Evolutionary conservation across 1,140 invertebrate species (phyloP).

Genomic region (Bombus confusus): DNA sequence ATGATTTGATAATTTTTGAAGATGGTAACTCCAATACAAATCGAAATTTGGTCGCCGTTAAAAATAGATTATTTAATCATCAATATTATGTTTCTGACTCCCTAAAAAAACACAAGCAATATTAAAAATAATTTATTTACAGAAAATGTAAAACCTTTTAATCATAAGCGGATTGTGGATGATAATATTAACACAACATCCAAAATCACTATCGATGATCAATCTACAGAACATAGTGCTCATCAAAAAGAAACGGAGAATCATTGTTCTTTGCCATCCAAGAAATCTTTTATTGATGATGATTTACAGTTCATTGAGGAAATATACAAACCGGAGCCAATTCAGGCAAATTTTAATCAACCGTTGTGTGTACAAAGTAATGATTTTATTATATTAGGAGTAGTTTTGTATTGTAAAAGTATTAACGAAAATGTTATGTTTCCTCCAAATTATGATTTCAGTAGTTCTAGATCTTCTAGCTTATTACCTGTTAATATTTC

Average conservation of each 20-base stretch:
- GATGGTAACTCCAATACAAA: not conserved
- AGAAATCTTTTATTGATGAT: not conserved
- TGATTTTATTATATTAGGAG: not conserved
- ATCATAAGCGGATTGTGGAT: not conserved
- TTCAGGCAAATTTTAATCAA: not conserved
- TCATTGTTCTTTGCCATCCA: not conserved
- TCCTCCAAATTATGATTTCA: not conserved
- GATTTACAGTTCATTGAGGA: not conserved
- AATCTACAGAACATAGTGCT: not conserved
- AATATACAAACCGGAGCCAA: not conserved
- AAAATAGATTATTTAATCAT: not conserved
- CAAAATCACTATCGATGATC: not conserved
- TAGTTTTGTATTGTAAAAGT: not conserved
- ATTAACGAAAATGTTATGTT: not conserved
- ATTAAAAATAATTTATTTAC: not conserved
- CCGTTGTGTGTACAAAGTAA: not conserved
- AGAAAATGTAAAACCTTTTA: not conserved
- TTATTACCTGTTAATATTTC: constrained; percentile 3
- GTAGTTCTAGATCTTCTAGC: not conserved
- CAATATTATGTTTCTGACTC: not conserved
- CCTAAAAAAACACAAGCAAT: not conserved
- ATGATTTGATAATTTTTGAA: not conserved
- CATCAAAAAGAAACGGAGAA: not conserved
- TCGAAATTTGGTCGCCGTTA: not conserved
- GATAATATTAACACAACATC: not conserved